These are phyloP conservation scores for Mormyrops attenuatus DNA, from an alignment of 2,797 vertebrate species.

Conservation along the genomic window DNA sequence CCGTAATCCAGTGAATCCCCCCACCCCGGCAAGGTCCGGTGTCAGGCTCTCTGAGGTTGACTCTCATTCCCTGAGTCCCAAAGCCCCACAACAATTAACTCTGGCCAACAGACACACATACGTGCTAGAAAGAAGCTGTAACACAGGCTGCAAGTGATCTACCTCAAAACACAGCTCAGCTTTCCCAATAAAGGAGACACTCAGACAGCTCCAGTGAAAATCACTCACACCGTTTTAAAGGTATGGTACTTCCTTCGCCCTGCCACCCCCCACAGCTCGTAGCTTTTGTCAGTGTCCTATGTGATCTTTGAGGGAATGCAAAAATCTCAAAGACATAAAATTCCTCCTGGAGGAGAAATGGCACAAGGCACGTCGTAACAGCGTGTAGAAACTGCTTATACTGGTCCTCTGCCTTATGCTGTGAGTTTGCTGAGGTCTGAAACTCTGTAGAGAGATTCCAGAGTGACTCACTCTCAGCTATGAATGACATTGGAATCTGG, in stretches of 20 bases:
- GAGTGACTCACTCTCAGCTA: conserved; percentile 12
- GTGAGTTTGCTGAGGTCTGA: not conserved
- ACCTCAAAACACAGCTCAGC: not conserved
- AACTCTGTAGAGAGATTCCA: not conserved
- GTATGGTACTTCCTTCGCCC: not conserved
- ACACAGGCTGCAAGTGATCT: not conserved
- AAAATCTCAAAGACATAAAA: not conserved
- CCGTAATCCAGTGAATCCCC: not conserved
- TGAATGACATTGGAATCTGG: conserved; percentile 20
- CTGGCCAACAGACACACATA: conserved; percentile 12
- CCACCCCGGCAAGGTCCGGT: not conserved
- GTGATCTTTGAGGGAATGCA: not conserved
- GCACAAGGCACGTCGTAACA: not conserved
- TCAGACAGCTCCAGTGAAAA: not conserved
- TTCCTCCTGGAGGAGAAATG: not conserved
- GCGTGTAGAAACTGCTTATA: not conserved
- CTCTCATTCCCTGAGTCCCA: not conserved
- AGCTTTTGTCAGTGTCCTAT: not conserved
- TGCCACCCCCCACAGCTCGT: not conserved
- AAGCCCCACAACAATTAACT: conserved; percentile 13
- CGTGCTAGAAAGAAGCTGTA: not conserved
- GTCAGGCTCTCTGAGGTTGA: not conserved
- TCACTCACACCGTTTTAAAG: not conserved
- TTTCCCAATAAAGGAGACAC: not conserved
- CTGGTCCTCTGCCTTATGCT: not conserved